Evolutionary conservation across 2,113 vertebrate genomes (phyloP), one percentile per base, ranked within the genome.

Genomic region (Clarias magur): DNA sequence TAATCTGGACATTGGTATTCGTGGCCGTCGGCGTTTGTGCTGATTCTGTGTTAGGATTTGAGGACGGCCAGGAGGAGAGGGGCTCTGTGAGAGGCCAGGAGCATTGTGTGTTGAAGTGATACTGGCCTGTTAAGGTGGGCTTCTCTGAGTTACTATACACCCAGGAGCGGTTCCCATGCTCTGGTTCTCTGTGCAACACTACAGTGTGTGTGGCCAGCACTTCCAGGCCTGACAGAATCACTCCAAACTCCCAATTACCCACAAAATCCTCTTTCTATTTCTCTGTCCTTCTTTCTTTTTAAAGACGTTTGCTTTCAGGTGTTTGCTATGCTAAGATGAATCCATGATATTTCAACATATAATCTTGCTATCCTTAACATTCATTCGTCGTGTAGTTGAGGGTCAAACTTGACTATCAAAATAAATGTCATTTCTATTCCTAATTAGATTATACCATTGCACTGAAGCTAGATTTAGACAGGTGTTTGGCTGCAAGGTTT

Each of bases 1-100:
- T 91, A 91, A 91, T 91, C 90, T 91, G 88, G 87, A 83, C 88
- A 91, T 91, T 91, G 87, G 87, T 80, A 91, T 88, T 89, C 82
- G 82, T 30, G 70, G 82, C 78, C 85, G 70, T 85, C 82, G 83
- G 86, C 85, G 17, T 25, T 80, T 54, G 75, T 67, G 81, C 60
- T 63, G 84, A 83, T 81, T 89, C 86, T 90, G 86, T 84, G 68
- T 75, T 76, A 83, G 88, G 90, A 88, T 89, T 86, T 82, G 83
- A 87, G 68, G 84, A 87, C 68, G 15, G 85, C 53, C 80, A 81
- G 80, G 65, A 90, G 85, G 83, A 86, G 83, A 84, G 3, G 23
- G 70, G 83, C 57, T 72, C 80, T 38, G 57, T 60, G 87, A 91
- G 80, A 86, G 87, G 90, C 88, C 65, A 82, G 78, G 84, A 38